Evolutionary conservation across 1,140 invertebrate genomes (phyloP).

Genomic region (Frieseomelitta varia): DNA sequence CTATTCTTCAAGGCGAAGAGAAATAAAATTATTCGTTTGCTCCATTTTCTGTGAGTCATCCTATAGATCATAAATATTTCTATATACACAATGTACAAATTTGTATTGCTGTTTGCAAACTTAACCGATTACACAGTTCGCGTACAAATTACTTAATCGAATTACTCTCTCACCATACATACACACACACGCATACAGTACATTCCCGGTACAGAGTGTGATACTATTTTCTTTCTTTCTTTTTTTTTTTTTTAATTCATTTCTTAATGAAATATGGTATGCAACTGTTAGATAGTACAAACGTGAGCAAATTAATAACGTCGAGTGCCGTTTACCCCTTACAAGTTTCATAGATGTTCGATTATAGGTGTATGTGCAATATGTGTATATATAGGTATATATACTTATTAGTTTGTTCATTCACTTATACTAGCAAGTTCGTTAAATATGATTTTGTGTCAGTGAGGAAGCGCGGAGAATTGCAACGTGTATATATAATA

Average conservation of each 20-base stretch:
- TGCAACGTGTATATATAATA: slow-evolving; percentile 42
- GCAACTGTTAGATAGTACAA: background rate
- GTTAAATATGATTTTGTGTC: slow-evolving; percentile 44
- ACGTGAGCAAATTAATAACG: slow-evolving; percentile 13
- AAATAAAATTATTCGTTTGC: background rate
- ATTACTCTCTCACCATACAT: background rate
- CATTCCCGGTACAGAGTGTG: background rate
- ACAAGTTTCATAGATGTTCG: slow-evolving; percentile 26
- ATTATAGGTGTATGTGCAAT: slow-evolving; percentile 47
- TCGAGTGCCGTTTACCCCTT: slow-evolving; percentile 15
- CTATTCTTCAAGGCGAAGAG: background rate
- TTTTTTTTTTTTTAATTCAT: background rate
- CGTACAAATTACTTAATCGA: slow-evolving; percentile 42
- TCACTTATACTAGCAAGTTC: slow-evolving; percentile 24
- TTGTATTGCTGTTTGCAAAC: slow-evolving; percentile 54
- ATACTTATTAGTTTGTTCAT: background rate
- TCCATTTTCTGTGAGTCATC: background rate
- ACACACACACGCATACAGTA: slow-evolving; percentile 6
- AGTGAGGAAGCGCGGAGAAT: slow-evolving; percentile 49
- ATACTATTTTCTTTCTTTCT: background rate
- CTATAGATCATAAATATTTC: background rate
- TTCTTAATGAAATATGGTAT: background rate
- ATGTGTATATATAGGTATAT: background rate
- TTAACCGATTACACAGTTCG: slow-evolving; percentile 39
- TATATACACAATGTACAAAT: slow-evolving; percentile 54